Evolutionary conservation across 2,888 invertebrate genomes (phyloP).

Genomic region (Euclidia mi): DNA sequence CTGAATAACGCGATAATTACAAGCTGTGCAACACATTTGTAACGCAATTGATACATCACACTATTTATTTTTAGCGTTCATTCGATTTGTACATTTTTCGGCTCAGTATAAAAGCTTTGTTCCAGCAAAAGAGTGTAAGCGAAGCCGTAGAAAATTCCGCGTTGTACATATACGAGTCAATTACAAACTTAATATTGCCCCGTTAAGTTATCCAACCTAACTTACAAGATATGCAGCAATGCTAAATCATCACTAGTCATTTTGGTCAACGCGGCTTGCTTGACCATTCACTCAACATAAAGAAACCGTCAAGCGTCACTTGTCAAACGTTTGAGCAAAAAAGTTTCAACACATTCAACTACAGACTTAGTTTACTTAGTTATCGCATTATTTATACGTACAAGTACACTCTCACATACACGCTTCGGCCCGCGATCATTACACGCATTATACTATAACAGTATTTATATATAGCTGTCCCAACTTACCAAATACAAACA

Average conservation of each 20-base stretch:
- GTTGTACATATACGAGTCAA: conserved; percentile 6
- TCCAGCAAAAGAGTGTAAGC: conserved; percentile 20
- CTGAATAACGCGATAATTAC: conserved; percentile 57
- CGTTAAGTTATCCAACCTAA: conserved; percentile 8
- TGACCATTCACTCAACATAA: conserved; percentile 12
- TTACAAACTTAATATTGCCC: conserved; percentile 7
- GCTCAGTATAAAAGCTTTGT: conserved; percentile 12
- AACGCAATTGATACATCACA: conserved; percentile 23
- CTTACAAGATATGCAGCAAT: conserved; percentile 23
- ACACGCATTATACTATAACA: conserved; percentile 69
- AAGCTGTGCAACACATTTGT: conserved; percentile 21
- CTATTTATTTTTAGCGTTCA: conserved; percentile 15
- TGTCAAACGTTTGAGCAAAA: conserved; percentile 27
- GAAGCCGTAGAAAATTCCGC: conserved; percentile 20
- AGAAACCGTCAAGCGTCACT: conserved; percentile 11
- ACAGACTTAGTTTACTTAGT: conserved; percentile 13
- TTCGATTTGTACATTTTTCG: conserved; percentile 34
- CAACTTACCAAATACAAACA: conserved; percentile 85
- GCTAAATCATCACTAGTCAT: conserved; percentile 15
- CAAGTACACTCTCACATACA: conserved; percentile 53
- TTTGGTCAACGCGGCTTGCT: conserved; percentile 4
- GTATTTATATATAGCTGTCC: conserved; percentile 82
- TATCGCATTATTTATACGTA: conserved; percentile 64
- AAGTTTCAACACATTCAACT: conserved; percentile 20
- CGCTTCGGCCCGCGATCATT: conserved; percentile 74